Evolutionary conservation across 2,113 vertebrate species (phyloP).

Genomic region (Rana temporaria): DNA sequence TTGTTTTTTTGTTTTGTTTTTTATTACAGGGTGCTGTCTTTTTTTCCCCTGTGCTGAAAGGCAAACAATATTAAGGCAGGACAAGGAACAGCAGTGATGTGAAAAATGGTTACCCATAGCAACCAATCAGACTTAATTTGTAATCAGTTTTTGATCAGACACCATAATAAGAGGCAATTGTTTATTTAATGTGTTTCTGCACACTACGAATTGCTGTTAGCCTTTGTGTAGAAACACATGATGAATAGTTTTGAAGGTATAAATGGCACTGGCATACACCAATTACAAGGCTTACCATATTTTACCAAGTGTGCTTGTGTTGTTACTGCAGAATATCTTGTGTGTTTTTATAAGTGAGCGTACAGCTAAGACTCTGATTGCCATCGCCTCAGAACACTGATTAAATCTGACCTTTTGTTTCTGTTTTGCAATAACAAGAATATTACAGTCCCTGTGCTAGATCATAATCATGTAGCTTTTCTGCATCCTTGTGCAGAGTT

Average conservation of each 20-base stretch:
- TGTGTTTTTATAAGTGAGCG: not conserved
- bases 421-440: conserved; percentile 21
- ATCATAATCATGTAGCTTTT: conserved; percentile 20
- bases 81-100: too few relatives aligned
- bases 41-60: too few relatives aligned
- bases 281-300: not conserved
- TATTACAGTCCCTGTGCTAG: not conserved
- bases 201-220: too few relatives aligned
- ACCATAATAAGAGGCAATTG: too few relatives aligned
- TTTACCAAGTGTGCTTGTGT: not conserved
- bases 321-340: not conserved
- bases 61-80: too few relatives aligned
- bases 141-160: too few relatives aligned
- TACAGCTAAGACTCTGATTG: not conserved
- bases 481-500: not conserved
- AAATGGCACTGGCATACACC: not conserved
- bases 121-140: too few relatives aligned
- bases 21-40: too few relatives aligned
- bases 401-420: conserved; percentile 43
- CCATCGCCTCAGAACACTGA: conserved; percentile 15
- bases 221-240: not conserved
- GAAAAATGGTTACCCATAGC: too few relatives aligned
- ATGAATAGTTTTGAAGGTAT: not conserved
- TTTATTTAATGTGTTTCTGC: too few relatives aligned
- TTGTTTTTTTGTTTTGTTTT: too few relatives aligned